phyloP scores from a whole-genome alignment of 2,888 invertebrate genomes.

The Diarsia dahlii region DNA sequence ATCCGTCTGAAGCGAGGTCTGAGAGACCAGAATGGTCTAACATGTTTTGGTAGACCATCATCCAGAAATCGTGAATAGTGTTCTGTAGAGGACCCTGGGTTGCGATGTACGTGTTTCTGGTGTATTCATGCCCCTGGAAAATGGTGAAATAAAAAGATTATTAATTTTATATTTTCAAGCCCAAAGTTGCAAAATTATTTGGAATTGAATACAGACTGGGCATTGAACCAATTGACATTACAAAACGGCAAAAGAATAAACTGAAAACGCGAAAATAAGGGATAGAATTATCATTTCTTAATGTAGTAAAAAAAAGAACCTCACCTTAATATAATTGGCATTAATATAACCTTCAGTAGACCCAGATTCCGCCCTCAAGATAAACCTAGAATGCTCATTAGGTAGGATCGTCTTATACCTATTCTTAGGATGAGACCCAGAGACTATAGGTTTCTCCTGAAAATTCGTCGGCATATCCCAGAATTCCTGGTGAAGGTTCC shows the following conservation, averaged over 20 bases:
- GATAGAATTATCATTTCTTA: background rate
- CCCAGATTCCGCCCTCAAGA: conserved; percentile 90
- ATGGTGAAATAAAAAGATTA: conserved; percentile 10
- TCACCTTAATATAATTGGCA: conserved; percentile 97
- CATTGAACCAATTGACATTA: background rate
- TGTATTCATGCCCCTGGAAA: conserved; percentile 96
- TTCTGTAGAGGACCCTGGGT: conserved; percentile 98
- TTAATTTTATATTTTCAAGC: background rate
- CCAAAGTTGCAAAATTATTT: background rate
- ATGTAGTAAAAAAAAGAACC: conserved; percentile 16
- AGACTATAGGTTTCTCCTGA: conserved; percentile 97
- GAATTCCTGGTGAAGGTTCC: conserved; percentile 95
- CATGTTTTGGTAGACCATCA: conserved; percentile 93
- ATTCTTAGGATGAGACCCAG: conserved; percentile 97
- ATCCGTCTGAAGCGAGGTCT: conserved; percentile 27
- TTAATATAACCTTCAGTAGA: conserved; percentile 95
- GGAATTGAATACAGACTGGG: background rate
- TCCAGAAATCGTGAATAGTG: conserved; percentile 97
- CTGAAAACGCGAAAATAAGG: background rate
- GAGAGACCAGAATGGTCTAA: conserved; percentile 68
- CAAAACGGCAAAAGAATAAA: background rate
- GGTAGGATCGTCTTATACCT: conserved; percentile 97
- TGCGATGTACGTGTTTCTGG: conserved; percentile 96
- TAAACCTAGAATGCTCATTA: conserved; percentile 96
- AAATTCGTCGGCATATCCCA: conserved; percentile 98